Conservation (phyloP, 1,140 invertebrate species). For the Monomorium pharaonis region DNA sequence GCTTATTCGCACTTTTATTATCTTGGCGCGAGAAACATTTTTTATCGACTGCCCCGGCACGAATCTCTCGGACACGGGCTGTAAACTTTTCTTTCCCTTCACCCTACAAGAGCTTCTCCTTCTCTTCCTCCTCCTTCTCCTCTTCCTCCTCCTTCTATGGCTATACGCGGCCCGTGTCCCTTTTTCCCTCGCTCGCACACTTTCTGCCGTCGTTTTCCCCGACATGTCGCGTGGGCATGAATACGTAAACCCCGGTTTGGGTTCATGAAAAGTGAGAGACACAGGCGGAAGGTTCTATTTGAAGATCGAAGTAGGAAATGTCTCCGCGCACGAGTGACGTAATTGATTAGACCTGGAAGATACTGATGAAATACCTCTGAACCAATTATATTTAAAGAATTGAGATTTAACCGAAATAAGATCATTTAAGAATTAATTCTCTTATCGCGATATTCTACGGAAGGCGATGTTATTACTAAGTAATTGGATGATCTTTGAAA, state of each 20-base stretch:
- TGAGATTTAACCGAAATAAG: conserved; percentile 20
- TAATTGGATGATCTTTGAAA: background rate
- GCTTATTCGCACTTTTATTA: conserved; percentile 74
- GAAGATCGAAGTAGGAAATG: conserved; percentile 16
- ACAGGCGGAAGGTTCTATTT: conserved; percentile 37
- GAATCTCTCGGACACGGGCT: conserved; percentile 68
- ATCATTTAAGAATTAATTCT: conserved; percentile 28
- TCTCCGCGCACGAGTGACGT: conserved; percentile 15
- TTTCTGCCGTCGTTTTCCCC: conserved; percentile 24
- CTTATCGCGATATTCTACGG: background rate
- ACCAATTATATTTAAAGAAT: conserved; percentile 23
- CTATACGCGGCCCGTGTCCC: background rate
- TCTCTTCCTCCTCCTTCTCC: background rate
- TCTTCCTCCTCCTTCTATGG: background rate
- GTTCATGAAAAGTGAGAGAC: conserved; percentile 53
- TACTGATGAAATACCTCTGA: conserved; percentile 24
- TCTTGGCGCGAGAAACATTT: conserved; percentile 76
- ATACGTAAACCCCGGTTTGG: conserved; percentile 67
- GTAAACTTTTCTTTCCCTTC: conserved; percentile 73
- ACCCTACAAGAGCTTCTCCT: conserved; percentile 42
- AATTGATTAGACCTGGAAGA: conserved; percentile 46
- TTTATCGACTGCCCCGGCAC: conserved; percentile 75
- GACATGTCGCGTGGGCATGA: conserved; percentile 63
- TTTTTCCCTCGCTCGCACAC: conserved; percentile 32
- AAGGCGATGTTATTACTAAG: background rate